Evolutionary conservation across 2,113 vertebrate genomes (phyloP), one percentile per base, ranked within the genome.

Genomic region (Penelope pileata): DNA sequence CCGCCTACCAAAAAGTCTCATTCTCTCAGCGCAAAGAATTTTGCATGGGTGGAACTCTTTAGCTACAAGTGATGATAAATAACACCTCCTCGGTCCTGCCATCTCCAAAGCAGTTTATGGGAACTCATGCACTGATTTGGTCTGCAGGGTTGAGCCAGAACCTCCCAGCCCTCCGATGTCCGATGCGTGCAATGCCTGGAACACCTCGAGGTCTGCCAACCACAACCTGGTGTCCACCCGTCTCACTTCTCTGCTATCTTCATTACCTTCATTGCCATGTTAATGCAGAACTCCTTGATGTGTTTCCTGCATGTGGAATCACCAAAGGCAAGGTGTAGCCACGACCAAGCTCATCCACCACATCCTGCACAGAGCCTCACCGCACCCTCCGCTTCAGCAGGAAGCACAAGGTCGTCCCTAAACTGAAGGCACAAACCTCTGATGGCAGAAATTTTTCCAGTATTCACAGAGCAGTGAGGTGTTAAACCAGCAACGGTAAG

Each of bases 21-120:
- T 80, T 94, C 92, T 91, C 83, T 75, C 22, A 81, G 68, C 29
- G 0, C 86, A 75, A 53, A 86, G 94, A 36, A 78, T 93, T 94
- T 91, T 96, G 95, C 95, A 96, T 88, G 94, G 95, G 93, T 91
- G 95, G 91, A 97, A 94, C 94, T 92, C 96, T 92, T 94, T 79
- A 95, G 91, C 90, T 87, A 87, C 83, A 97, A 97, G 90, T 88
- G 94, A 93, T 90, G 88, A 96, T 96, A 96, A 96, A 95, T 93
- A 96, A 94, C 95, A 94, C 95, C 95, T 94, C 96, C 91, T 96
- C 95, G 95, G 77, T 90, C 73, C 73, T 95, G 94, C 91, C n/a
- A 88, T 78, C 91, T 86, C 38, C 70, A 83, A 94, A 91, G 96
- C 94, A 91, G 86, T 79, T 92, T 93, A 94, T 83, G 92, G 86